These are phyloP conservation scores for Sterna hirundo DNA, from an alignment of 2,113 vertebrate species.

Conservation along the genomic window DNA sequence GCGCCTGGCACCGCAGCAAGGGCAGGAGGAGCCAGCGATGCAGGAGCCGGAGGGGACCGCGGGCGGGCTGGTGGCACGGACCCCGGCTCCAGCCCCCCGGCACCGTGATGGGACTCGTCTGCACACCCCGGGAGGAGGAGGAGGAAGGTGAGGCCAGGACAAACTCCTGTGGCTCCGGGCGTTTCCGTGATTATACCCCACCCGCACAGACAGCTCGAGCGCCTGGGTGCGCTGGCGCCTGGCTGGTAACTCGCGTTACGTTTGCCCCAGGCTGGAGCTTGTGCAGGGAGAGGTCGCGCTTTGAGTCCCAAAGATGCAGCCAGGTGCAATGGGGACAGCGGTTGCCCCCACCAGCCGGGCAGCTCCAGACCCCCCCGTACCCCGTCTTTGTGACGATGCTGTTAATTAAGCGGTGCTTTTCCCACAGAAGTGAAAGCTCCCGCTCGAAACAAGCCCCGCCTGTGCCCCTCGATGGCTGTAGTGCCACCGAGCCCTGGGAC, in stretches of 20 bases:
- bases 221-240: rapidly evolving
- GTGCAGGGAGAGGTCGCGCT: rapidly evolving
- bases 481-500: not conserved
- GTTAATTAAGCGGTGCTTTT: not conserved
- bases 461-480: rapidly evolving
- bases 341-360: not conserved
- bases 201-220: not conserved
- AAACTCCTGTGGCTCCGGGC: not conserved
- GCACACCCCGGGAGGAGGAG: rapidly evolving
- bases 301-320: rapidly evolving
- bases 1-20: not conserved
- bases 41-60: rapidly evolving
- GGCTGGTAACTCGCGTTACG: rapidly evolving
- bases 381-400: rapidly evolving
- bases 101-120: rapidly evolving
- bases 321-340: rapidly evolving
- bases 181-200: rapidly evolving
- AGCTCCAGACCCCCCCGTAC: rapidly evolving
- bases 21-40: not conserved
- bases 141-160: not conserved
- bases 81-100: rapidly evolving
- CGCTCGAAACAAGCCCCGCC: not conserved
- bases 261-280: not conserved
- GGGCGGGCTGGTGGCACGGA: rapidly evolving
- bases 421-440: not conserved